Conservation (phyloP, 1,140 invertebrate species). For the Saccostrea glomerata region DNA sequence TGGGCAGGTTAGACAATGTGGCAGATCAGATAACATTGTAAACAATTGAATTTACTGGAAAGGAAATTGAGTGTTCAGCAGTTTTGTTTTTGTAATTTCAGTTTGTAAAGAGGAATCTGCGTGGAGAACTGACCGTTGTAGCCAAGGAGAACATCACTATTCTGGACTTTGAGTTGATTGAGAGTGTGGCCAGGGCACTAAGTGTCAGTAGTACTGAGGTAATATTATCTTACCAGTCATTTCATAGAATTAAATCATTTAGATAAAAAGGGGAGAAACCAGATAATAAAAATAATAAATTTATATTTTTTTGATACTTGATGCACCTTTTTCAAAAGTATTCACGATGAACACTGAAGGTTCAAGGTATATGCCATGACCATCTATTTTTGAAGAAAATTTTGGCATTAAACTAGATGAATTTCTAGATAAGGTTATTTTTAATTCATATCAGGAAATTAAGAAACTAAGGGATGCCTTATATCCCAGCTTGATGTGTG, state of each 20-base stretch:
- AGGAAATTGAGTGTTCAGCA: too few relatives aligned
- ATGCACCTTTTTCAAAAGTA: too few relatives aligned
- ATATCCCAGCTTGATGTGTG: constrained; percentile 88
- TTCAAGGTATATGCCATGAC: too few relatives aligned
- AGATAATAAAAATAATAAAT: neutral
- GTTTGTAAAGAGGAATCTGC: constrained; percentile 89
- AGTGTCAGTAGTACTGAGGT: constrained; percentile 72
- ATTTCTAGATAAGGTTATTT: neutral
- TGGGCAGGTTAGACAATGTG: too few relatives aligned
- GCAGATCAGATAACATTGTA: too few relatives aligned
- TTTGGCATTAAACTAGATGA: too few relatives aligned
- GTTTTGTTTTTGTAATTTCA: constrained; percentile 73
- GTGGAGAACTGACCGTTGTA: constrained; percentile 84
- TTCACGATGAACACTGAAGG: too few relatives aligned
- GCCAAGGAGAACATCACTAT: constrained; percentile 61
- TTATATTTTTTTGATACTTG: too few relatives aligned
- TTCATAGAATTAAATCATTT: neutral
- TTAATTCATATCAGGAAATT: constrained; percentile 80
- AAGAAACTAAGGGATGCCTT: constrained; percentile 86
- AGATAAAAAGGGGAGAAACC: neutral
- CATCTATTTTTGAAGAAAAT: too few relatives aligned
- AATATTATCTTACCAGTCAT: neutral
- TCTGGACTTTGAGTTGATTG: constrained; percentile 71
- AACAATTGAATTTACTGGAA: too few relatives aligned
- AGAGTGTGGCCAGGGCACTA: constrained; percentile 69